Percentiles rank a stretch among this genome's conserved stretches.
Evolutionary conservation across 2,888 invertebrate genomes (phyloP).

Genomic region (Tortrix viridana): DNA sequence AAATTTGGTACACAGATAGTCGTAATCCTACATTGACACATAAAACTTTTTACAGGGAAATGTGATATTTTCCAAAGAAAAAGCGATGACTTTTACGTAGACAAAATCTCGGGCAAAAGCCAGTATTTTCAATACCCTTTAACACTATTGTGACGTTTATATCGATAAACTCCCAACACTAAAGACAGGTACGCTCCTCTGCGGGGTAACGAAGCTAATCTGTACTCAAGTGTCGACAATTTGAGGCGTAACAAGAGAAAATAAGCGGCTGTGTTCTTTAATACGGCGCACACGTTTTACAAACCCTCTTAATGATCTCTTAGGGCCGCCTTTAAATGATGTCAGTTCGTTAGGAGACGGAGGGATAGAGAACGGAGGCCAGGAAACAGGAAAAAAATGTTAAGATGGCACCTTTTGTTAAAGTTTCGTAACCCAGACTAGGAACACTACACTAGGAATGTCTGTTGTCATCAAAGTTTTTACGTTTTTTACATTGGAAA

Average conservation of each 20-base stretch:
- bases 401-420: too few species aligned
- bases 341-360: not conserved
- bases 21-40: too few species aligned
- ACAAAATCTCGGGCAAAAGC: too few species aligned
- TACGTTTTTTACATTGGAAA: too few species aligned
- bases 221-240: slow-evolving; percentile 84
- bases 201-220: slow-evolving; percentile 84
- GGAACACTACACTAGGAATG: too few species aligned
- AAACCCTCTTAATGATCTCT: slow-evolving; percentile 51
- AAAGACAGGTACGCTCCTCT: slow-evolving; percentile 66
- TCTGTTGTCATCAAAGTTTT: too few species aligned
- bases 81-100: too few species aligned
- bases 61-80: too few species aligned
- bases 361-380: not conserved
- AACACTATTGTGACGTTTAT: not conserved
- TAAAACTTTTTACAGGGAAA: too few species aligned
- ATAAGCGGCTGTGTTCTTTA: slow-evolving; percentile 73
- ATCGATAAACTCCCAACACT: slow-evolving; percentile 57
- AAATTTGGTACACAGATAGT: too few species aligned
- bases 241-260: slow-evolving; percentile 82
- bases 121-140: not conserved
- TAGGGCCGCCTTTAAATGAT: slow-evolving; percentile 21
- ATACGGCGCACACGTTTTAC: slow-evolving; percentile 62
- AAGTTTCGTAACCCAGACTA: too few species aligned
- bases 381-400: not conserved